These are phyloP conservation scores for Ostrea edulis DNA, from an alignment of 1,140 invertebrate species.

Conservation along the genomic window DNA sequence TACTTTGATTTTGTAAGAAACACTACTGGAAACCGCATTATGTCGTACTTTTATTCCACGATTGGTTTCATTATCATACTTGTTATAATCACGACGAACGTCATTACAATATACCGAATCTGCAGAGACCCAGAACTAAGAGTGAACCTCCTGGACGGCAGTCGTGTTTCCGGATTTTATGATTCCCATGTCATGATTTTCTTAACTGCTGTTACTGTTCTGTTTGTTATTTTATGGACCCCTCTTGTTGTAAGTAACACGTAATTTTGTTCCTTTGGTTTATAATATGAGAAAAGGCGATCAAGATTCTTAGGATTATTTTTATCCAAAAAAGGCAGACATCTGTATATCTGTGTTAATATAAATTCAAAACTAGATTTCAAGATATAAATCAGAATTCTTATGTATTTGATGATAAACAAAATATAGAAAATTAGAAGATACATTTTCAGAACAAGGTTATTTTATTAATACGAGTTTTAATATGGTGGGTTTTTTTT, in stretches of 20 bases:
- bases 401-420: no score
- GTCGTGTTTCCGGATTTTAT: neutral
- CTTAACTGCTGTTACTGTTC: neutral
- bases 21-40: neutral
- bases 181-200: neutral
- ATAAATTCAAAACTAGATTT: no score
- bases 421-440: no score
- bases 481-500: neutral
- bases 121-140: neutral
- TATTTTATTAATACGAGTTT: no score
- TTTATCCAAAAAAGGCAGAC: no score
- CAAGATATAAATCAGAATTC: no score
- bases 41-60: conserved; percentile 8
- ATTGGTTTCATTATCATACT: neutral
- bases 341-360: no score
- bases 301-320: no score
- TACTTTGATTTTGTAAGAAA: conserved; percentile 31
- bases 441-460: no score
- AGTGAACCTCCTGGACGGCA: neutral
- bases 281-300: no score
- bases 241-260: neutral
- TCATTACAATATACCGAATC: neutral
- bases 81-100: neutral
- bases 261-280: no score
- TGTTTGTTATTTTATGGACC: neutral